A percentile compares a stretch with the other conserved stretches of the same genome.
phyloP scores from a whole-genome alignment of 1,140 invertebrate genomes.

The Pteromalus puparum region DNA sequence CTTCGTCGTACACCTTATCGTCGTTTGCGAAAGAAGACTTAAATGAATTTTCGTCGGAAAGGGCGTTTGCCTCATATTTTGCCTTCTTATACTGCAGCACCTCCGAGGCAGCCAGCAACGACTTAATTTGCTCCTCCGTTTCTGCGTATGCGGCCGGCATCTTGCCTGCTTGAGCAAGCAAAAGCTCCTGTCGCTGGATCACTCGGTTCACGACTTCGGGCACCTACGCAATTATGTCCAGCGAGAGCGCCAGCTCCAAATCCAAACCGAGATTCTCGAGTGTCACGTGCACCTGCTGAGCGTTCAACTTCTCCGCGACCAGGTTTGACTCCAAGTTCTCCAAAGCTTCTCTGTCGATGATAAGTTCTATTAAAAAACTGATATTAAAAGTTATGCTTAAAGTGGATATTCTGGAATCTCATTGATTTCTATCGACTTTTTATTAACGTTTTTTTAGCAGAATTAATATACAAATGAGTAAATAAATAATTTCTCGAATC shows the following conservation, averaged over 20 bases:
- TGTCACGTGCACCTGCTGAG: slow-evolving; percentile 83
- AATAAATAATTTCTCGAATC: too few relatives aligned
- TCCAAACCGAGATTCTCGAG: slow-evolving; percentile 86
- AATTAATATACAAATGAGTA: too few relatives aligned
- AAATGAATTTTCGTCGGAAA: slow-evolving; percentile 35
- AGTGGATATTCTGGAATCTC: too few relatives aligned
- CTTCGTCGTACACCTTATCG: slow-evolving; percentile 11
- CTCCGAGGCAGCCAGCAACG: slow-evolving; percentile 78
- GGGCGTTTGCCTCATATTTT: slow-evolving; percentile 80
- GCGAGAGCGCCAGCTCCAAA: slow-evolving; percentile 71
- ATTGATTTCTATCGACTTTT: too few relatives aligned
- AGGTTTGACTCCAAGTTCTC: slow-evolving; percentile 90
- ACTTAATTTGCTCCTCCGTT: slow-evolving; percentile 75
- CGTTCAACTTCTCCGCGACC: slow-evolving; percentile 88
- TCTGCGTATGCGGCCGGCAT: neutral
- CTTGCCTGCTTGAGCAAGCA: neutral
- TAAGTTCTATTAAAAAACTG: too few relatives aligned
- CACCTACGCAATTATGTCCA: slow-evolving; percentile 65
- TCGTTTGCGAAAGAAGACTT: slow-evolving; percentile 15
- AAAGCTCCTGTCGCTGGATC: slow-evolving; percentile 21
- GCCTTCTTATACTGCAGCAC: slow-evolving; percentile 86
- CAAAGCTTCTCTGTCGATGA: slow-evolving; percentile 90
- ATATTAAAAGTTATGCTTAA: too few relatives aligned
- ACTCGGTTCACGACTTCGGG: slow-evolving; percentile 39
- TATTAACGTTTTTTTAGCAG: too few relatives aligned